Percentiles rank a stretch among this genome's conserved stretches.
phyloP scores from a whole-genome alignment of 2,113 vertebrate genomes.

The Cyanistes caeruleus region DNA sequence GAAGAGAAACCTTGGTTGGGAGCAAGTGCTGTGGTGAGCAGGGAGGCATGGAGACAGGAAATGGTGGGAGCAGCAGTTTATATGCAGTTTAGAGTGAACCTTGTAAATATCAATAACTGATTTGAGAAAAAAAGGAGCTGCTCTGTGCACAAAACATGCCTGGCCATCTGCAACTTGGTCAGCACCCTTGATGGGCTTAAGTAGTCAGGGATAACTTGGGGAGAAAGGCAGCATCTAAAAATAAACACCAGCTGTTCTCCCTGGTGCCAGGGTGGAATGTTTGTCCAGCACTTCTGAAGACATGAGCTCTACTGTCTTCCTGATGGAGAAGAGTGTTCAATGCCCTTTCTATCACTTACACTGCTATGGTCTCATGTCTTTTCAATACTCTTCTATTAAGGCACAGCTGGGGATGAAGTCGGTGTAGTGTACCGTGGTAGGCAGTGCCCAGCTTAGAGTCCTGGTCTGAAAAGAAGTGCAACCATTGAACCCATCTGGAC shows the following conservation, averaged over 20 bases:
- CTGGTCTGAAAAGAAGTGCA: background rate
- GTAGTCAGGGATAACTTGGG: background rate
- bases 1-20: background rate
- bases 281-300: background rate
- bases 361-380: too few relatives aligned
- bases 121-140: background rate
- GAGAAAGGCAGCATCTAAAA: background rate
- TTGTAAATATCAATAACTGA: background rate
- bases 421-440: background rate
- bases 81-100: background rate
- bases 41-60: background rate
- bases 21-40: background rate
- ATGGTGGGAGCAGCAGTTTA: background rate
- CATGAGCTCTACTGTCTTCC: background rate
- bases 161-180: background rate
- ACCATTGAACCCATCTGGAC: background rate
- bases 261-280: background rate
- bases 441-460: background rate
- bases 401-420: background rate
- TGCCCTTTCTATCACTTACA: background rate
- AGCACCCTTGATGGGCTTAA: background rate
- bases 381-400: background rate
- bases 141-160: background rate
- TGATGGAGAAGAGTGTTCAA: background rate
- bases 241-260: background rate